Base-by-base conservation (phyloP, 2,113 vertebrate species). In the Barbus barbus region DNA sequence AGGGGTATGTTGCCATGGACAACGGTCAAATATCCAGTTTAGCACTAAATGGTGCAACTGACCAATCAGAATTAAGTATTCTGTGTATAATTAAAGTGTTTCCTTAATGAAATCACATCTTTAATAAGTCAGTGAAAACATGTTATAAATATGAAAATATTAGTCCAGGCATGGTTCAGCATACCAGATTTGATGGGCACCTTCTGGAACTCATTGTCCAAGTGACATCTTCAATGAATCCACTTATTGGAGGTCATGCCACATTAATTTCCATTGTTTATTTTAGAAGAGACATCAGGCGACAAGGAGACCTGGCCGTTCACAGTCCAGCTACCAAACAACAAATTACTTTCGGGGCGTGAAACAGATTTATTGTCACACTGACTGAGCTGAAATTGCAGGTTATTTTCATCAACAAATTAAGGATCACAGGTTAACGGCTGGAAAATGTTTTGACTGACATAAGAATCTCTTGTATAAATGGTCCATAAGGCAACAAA, bases 321-420 rank as follows among this genome's bases (percentile, higher is more conserved):
- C 20, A 65, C 28, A 41, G 9, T n/a, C 13, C 3, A 9, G 36
- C 69, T 24, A 24, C 69, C 69, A 44, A 38, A 77, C 9, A 56
- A 56, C 48, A n/a, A 56, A 77, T 77, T 56, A 33, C 11, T 56
- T 20, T 77, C 28, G 3, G 5, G 48, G 22, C 1, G 1, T 56
- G 28, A 56, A 56, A 36, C 11, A 5, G 36, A n/a, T n/a, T 77
- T 18, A 77, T 5, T 56, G 9, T 6, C 41, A 75, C 24, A 77
- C 28, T 53, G 20, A 77, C 28, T 72, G 69, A n/a, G 38, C 69
- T 72, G 22, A 72, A 72, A 77, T 77, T 77, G 20, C 28, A 77
- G 36, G 36, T 72, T 44, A 44, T 24, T 72, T 41, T 72, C 20
- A 72, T 44, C 22, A 22, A 71, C 33, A 41, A 71, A 71, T 41